Conservation (phyloP, 2,113 vertebrate genomes). For the Platichthys stellatus region DNA sequence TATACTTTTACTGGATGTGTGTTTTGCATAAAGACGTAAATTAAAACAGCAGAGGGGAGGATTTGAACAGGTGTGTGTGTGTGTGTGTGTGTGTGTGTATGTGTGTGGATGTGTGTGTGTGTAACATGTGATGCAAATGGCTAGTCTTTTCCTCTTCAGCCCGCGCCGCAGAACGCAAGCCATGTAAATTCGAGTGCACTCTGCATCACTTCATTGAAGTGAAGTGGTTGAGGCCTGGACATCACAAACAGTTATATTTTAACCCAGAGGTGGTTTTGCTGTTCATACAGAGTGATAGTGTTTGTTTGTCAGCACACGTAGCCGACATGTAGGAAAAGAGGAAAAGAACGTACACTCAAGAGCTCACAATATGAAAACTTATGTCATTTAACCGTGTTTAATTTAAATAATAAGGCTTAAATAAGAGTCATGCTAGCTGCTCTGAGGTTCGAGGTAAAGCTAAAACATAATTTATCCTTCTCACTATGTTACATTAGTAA, state of each 20-base stretch:
- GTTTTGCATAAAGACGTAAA: conserved; percentile 45
- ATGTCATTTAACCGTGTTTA: background rate
- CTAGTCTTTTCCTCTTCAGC: conserved; percentile 52
- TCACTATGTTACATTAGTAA: too few relatives aligned
- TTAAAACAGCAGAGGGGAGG: background rate
- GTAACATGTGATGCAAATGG: conserved; percentile 76
- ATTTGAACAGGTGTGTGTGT: conserved; percentile 51
- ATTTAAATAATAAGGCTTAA: too few relatives aligned
- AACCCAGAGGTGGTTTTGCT: conserved; percentile 32
- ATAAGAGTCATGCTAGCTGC: background rate
- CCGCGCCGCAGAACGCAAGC: conserved; percentile 52
- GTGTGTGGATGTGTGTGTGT: conserved; percentile 47
- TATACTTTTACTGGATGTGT: too few relatives aligned
- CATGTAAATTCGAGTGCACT: conserved; percentile 77
- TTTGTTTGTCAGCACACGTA: conserved; percentile 38
- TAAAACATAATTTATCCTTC: too few relatives aligned
- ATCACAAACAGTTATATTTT: conserved; percentile 36
- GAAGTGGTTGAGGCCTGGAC: conserved; percentile 37
- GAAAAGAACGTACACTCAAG: background rate
- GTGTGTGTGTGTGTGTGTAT: conserved; percentile 40
- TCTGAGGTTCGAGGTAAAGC: too few relatives aligned
- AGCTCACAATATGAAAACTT: too few relatives aligned
- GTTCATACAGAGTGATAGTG: conserved; percentile 27
- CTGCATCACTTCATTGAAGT: conserved; percentile 42
- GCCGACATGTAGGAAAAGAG: conserved; percentile 29